phyloP scores from a whole-genome alignment of 2,888 invertebrate genomes.

The Spatulosminthurus flaviceps region DNA sequence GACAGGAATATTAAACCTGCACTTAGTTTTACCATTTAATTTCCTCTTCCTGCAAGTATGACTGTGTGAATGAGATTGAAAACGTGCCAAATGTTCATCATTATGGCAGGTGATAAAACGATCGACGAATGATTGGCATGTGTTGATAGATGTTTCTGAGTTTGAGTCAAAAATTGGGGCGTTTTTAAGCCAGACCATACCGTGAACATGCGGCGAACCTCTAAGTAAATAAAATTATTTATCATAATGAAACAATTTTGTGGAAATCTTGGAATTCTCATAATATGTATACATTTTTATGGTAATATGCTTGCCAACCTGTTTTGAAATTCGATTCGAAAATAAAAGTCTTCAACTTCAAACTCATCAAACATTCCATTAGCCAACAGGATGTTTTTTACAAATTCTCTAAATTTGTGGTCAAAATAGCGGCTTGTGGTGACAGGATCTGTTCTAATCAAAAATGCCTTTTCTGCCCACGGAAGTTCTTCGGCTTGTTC shows the following conservation, averaged over 20 bases:
- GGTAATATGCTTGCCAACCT: too few species aligned
- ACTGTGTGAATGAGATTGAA: conserved; percentile 48
- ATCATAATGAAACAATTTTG: too few species aligned
- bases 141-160: background rate
- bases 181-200: conserved; percentile 47
- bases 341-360: conserved; percentile 35
- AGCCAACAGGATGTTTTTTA: conserved; percentile 29
- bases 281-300: too few species aligned
- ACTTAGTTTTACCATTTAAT: conserved; percentile 1
- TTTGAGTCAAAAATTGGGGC: conserved; percentile 41
- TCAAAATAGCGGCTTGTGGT: conserved; percentile 45
- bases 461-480: too few species aligned
- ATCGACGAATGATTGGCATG: conserved; percentile 44
- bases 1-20: conserved; percentile 28
- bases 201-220: conserved; percentile 47
- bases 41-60: conserved; percentile 43
- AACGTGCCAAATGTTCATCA: conserved; percentile 15
- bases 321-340: conserved; percentile 45
- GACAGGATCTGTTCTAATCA: conserved; percentile 38
- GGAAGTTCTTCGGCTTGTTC: too few species aligned
- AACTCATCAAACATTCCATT: conserved; percentile 7
- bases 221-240: background rate
- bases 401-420: conserved; percentile 35
- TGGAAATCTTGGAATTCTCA: too few species aligned
- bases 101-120: conserved; percentile 47